A percentile compares a stretch with the other conserved stretches of the same genome.
Evolutionary conservation across 2,113 vertebrate genomes (phyloP).

Genomic region (Synchiropus splendidus): DNA sequence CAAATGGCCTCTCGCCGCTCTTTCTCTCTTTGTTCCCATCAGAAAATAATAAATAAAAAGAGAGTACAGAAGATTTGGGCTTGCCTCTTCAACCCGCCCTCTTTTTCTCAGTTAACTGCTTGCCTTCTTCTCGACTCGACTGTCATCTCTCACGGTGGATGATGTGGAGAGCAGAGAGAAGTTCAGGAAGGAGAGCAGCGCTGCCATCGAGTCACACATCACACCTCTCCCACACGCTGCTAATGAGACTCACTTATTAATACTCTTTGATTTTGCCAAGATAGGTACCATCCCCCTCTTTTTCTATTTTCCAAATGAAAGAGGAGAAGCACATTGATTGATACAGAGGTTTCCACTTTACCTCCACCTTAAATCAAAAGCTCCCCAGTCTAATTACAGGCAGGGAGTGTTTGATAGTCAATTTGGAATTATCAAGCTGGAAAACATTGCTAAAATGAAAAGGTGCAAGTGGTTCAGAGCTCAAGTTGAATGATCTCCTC

Average conservation of each 20-base stretch:
- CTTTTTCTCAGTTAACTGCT: slow-evolving; percentile 35
- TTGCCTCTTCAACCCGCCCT: slow-evolving; percentile 31
- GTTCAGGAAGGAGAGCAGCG: slow-evolving; percentile 49
- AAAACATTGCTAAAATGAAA: too few relatives aligned
- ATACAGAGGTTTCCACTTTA: slow-evolving; percentile 45
- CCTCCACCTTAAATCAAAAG: slow-evolving; percentile 15
- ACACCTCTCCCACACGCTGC: slow-evolving; percentile 58
- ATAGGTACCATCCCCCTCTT: slow-evolving; percentile 32
- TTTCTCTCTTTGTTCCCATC: slow-evolving; percentile 17
- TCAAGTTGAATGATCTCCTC: too few relatives aligned
- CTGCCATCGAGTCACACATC: slow-evolving; percentile 58
- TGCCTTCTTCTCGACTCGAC: slow-evolving; percentile 46
- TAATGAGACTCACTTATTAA: slow-evolving; percentile 76
- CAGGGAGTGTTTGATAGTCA: slow-evolving; percentile 45
- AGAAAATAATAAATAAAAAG: slow-evolving; percentile 33
- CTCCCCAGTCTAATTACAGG: slow-evolving; percentile 49
- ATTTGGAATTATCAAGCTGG: slow-evolving; percentile 18
- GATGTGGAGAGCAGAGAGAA: slow-evolving; percentile 52
- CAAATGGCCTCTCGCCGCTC: slow-evolving; percentile 34
- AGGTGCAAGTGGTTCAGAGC: too few relatives aligned
- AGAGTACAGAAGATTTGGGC: slow-evolving; percentile 13
- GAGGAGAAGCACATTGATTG: slow-evolving; percentile 61
- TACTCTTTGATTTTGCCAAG: slow-evolving; percentile 66
- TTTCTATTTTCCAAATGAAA: slow-evolving; percentile 66
- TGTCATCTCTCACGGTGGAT: slow-evolving; percentile 49